A percentile compares a stretch with the other conserved stretches of the same genome.
Conservation (phyloP, 1,140 invertebrate genomes). For the Drosophila nannoptera region DNA sequence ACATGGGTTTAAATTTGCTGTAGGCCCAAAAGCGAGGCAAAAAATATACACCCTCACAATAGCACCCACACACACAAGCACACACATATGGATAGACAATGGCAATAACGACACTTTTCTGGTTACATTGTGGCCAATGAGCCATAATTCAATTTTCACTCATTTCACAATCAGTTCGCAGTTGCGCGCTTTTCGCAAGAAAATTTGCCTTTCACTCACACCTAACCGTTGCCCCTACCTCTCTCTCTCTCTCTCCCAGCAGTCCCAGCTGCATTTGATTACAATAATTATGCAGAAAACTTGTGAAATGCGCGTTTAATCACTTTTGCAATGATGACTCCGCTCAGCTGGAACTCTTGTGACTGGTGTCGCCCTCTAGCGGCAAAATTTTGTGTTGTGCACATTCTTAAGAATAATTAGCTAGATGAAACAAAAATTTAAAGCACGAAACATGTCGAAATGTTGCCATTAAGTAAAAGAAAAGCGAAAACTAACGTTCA, state of each 20-base stretch:
- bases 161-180: constrained; percentile 43
- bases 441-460: too few species aligned
- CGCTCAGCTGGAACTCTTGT: background rate
- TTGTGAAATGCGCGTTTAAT: constrained; percentile 40
- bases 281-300: constrained; percentile 45
- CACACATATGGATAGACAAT: constrained; percentile 1
- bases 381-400: constrained; percentile 22
- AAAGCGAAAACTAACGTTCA: too few species aligned
- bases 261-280: constrained; percentile 23
- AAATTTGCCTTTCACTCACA: constrained; percentile 41
- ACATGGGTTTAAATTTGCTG: too few species aligned
- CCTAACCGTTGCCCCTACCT: too few species aligned
- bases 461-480: too few species aligned
- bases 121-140: background rate
- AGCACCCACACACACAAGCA: constrained; percentile 20
- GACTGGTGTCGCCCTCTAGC: constrained; percentile 35
- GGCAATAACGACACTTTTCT: constrained; percentile 5
- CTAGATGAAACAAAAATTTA: constrained; percentile 4
- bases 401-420: constrained; percentile 38
- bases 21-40: too few species aligned
- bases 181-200: constrained; percentile 38
- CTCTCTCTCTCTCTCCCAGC: background rate
- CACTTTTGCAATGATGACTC: constrained; percentile 37
- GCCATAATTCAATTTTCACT: constrained; percentile 28
- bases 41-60: background rate